Conservation (phyloP, 2,113 vertebrate species). For the Periophthalmodon schlosseri region DNA sequence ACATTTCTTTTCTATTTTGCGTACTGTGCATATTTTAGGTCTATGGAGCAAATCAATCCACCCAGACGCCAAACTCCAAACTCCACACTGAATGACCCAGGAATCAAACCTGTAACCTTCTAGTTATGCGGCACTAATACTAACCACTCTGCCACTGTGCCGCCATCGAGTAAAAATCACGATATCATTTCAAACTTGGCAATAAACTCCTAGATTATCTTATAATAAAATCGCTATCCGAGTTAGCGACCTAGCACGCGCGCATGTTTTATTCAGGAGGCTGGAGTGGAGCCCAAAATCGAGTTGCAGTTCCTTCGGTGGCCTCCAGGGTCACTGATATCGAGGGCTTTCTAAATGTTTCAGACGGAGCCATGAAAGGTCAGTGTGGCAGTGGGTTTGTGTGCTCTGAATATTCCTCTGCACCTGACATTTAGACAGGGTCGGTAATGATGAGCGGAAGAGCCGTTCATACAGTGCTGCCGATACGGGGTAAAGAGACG, state of each 20-base stretch:
- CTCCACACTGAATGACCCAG: too few relatives aligned
- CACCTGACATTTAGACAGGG: constrained; percentile 5
- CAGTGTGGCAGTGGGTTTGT: neutral
- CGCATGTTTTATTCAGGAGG: neutral
- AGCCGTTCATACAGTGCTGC: neutral
- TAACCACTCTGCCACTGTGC: too few relatives aligned
- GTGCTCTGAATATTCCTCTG: neutral
- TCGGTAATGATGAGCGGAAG: neutral
- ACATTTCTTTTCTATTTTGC: too few relatives aligned
- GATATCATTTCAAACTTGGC: neutral
- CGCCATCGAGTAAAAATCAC: neutral
- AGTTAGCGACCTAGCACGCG: neutral
- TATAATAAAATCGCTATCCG: neutral
- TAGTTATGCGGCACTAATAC: too few relatives aligned
- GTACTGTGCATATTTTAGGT: too few relatives aligned
- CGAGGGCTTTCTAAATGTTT: constrained; percentile 9
- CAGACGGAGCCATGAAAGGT: constrained; percentile 4
- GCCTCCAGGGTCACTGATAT: constrained; percentile 8
- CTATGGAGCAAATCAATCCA: too few relatives aligned
- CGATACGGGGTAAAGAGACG: neutral
- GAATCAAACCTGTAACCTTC: too few relatives aligned
- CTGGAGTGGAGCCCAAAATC: neutral
- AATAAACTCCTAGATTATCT: neutral
- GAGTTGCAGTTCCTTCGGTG: neutral
- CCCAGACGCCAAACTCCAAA: too few relatives aligned